Evolutionary conservation across 2,113 vertebrate species (phyloP), one percentile per base, ranked within the genome.

Genomic region (Gorsachius goisagi): DNA sequence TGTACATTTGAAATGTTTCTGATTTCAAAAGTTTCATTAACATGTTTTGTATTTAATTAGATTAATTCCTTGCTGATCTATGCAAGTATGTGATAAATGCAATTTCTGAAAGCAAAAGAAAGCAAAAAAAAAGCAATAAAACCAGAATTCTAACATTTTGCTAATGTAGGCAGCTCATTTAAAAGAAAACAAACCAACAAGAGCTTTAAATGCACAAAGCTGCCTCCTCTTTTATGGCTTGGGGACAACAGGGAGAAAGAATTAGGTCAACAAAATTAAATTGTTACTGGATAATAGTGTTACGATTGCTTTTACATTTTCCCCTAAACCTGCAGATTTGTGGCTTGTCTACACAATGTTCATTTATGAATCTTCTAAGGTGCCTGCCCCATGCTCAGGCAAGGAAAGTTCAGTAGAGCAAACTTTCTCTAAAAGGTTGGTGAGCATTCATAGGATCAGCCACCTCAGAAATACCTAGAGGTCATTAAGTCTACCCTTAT

Each of bases 401-500:
- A n/a, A 85, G 68, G 20, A 16, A 74, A 62, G 72, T 76, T 80
- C 77, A 80, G 12, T 5, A 69, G 68, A 76, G 24, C 49, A 55
- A 32, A 62, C 64, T 96, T 67, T 76, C 71, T 84, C 23, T 50
- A 37, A 82, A 93, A 64, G 63, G 23, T 37, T 83, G 81, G 35
- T 49, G 68, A 90, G 12, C 5, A 3, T 85, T 79, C 9, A 1
- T 89, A 63, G 82, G 76, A 71, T 82, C 67, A 88, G 80, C 77
- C 88, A 86, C 76, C 92, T 97, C 88, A 97, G 80, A 79, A 75
- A 52, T 84, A 78, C 55, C n/a, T 76, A 62, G 17, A 80, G n/a
- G 80, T 92, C 69, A 6, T 89, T 84, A 89, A 92, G 50, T 90
- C 63, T 86, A 47, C 67, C 83, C 94, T 98, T 93, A 72, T 76